phyloP scores from a whole-genome alignment of 1,140 invertebrate species.

The Cydia amplana region DNA sequence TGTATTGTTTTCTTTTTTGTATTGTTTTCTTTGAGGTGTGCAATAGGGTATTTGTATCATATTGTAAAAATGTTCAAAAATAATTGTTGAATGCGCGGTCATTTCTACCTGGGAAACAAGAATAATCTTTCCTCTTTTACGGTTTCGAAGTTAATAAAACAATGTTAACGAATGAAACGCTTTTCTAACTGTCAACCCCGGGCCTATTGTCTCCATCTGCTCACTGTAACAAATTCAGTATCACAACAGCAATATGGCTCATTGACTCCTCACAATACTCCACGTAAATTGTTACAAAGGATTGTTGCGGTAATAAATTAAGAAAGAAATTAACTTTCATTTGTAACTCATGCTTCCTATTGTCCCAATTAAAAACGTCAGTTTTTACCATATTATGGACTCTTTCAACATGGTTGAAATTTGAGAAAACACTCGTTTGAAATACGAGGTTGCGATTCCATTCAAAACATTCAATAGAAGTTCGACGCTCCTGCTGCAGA shows the following conservation, averaged over 20 bases:
- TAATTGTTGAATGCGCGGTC: too few species aligned
- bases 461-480: neutral
- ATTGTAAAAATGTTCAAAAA: too few species aligned
- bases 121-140: too few species aligned
- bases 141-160: neutral
- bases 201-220: neutral
- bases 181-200: neutral
- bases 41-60: too few species aligned
- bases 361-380: neutral
- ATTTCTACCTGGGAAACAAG: too few species aligned
- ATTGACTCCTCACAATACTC: slow-evolving; percentile 7
- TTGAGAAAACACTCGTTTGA: neutral
- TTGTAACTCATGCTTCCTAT: neutral
- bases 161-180: neutral
- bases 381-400: neutral
- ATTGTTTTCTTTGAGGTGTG: too few species aligned
- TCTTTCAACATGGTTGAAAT: neutral
- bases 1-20: too few species aligned
- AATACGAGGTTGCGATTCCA: neutral
- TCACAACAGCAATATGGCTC: slow-evolving; percentile 9
- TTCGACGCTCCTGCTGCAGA: neutral
- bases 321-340: neutral
- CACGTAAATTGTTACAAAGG: slow-evolving; percentile 11
- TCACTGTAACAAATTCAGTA: slow-evolving; percentile 10
- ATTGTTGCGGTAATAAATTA: slow-evolving; percentile 11